Base-by-base conservation (phyloP, 2,113 vertebrate genomes). In the Cyanistes caeruleus region DNA sequence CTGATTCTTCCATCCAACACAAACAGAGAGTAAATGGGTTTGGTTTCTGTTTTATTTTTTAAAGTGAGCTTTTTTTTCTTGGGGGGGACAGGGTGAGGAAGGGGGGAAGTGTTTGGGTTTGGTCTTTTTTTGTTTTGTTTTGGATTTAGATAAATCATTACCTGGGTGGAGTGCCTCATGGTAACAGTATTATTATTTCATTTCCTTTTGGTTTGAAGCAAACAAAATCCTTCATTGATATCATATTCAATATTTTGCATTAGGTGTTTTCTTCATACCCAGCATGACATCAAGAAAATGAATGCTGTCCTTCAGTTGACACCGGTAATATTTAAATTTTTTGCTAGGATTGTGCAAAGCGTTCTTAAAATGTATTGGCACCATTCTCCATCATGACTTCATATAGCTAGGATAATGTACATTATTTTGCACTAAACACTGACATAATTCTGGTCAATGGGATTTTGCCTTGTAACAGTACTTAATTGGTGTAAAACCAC, bases 361-460 rank as follows among this genome's bases (percentile, higher is more conserved):
- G 4, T 44, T 78, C 69, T 79, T 86, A 67, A 84, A 72, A 56
- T 58, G 21, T 53, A 55, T 53, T 91, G 87, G 94, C 63, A 94
- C 60, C 2, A 2, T 70, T 52, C 59, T 92, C 55, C 46, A 58
- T 90, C 68, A 87, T 80, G 77, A 94, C 91, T 94, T 97, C 91
- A 94, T 24, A 90, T 13, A 46, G 52, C 48, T 93, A 13, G 39
- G 53, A 93, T 80, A 96, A 56, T 27, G 53, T 83, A 83, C 24
- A 62, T 68, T 90, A 82, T 94, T 97, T 95, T 93, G 81, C 79
- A 92, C 81, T 82, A 88, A 92, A 97, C 68, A 84, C 60, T 68
- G 85, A 74, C 62, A 91, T 64, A 84, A 87, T 84, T 95, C 65
- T 76, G 67, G 58, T 92, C 52, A 52, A 84, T 93, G 73, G 59